Conservation (phyloP, 1,140 invertebrate species). For the Lepidostoma basale region DNA sequence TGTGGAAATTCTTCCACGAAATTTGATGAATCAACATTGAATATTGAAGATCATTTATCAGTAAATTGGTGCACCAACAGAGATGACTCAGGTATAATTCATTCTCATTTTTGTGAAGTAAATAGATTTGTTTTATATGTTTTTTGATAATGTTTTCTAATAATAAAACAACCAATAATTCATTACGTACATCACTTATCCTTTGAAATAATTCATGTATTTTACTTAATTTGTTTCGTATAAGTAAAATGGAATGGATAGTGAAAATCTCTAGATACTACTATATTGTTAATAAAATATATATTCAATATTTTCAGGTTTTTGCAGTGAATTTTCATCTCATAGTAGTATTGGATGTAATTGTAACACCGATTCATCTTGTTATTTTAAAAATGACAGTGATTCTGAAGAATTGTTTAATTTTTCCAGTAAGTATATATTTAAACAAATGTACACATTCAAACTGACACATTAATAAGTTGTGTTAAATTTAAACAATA, state of each 20-base stretch:
- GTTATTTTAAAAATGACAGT: constrained; percentile 49
- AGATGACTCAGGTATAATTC: constrained; percentile 56
- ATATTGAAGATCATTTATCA: constrained; percentile 52
- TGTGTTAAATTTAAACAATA: background rate
- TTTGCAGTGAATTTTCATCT: constrained; percentile 55
- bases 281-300: background rate
- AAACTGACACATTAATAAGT: background rate
- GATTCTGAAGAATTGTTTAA: constrained; percentile 51
- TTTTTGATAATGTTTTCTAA: too few relatives aligned
- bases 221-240: too few relatives aligned
- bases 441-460: background rate
- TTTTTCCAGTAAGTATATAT: constrained; percentile 53
- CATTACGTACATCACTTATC: too few relatives aligned
- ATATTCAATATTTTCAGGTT: constrained; percentile 49
- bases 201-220: too few relatives aligned
- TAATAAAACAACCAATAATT: too few relatives aligned
- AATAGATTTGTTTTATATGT: background rate
- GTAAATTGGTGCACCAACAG: constrained; percentile 55
- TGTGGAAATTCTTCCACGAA: constrained; percentile 46
- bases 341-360: constrained; percentile 57
- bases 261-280: too few relatives aligned
- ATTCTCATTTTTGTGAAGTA: background rate
- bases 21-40: constrained; percentile 48
- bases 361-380: constrained; percentile 55
- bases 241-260: too few relatives aligned